Base-by-base conservation (phyloP, 2,113 vertebrate species). In the Speoplatyrhinus poulsoni region DNA sequence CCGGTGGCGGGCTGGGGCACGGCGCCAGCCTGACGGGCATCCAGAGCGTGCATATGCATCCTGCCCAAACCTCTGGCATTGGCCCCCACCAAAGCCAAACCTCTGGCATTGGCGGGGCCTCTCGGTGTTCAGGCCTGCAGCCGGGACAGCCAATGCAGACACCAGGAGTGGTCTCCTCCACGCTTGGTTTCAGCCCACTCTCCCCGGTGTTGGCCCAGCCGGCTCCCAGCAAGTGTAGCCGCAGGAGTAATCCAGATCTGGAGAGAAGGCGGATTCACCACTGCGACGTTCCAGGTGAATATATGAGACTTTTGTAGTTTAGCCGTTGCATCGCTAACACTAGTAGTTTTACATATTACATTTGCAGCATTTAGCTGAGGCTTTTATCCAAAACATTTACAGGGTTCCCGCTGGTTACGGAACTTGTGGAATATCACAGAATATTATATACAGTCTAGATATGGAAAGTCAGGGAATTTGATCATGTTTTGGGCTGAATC, bases 221-320 rank as follows among this genome's bases (percentile, higher is more conserved):
- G 0, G 89, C 93, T 77, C 86, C 93, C 8, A 85, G 88, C 69
- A 94, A 93, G 83, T 95, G 94, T 85, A 98, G 95, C 72, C 93
- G 96, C 49, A 94, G 96, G 85, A 98, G 93, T 85, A 98, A 99
- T 79, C 96, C 97, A 0, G 97, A 99, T 81, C 86, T 99, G 88
- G 97, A 99, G 87, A 98, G 97, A 74, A 90, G 97, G 50, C 91
- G 97, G 60, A 97, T 98, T 86, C 97, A 99, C 89, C 97, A 96
- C 93, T 99, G 97, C 84, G 94, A 96, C 69, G 95, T 98, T 49
- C 93, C 94, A 58, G 97, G 97, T 98, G 88, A 82, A 67, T n/a
- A 13, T 16, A 36, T 41, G 7, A 26, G 26, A 41, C 36, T 41
- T 41, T 41, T 41, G 6, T 41, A 36, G 36, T n/a, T 36, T 36